Base-by-base conservation (phyloP, 2,888 invertebrate genomes). In the Diaphora mendica region DNA sequence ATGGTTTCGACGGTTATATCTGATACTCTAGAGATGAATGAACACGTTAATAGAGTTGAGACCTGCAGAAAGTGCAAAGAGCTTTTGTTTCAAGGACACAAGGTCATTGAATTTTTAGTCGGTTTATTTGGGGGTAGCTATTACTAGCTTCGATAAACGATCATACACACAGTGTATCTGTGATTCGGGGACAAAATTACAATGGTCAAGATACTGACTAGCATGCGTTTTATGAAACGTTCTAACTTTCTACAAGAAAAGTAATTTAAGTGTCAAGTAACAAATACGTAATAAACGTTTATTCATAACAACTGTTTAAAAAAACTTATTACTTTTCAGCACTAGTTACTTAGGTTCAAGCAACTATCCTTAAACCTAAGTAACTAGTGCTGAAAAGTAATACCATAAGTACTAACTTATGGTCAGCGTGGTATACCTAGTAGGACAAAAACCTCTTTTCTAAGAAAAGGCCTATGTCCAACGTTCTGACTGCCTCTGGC, bases 1-100 rank as follows among this genome's bases (percentile, higher is more conserved):
- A 87, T 88, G 87, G 55, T 92, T 93, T 91, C 91, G 91, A 89
- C 91, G 88, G 89, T 88, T 89, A 87, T 87, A 90, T 91, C 90
- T 86, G 91, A 93, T 92, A 91, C 87, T 88, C 82, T 80, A 79
- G 88, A 91, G 90, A 91, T 87, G 86, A 89, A 91, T 91, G 87
- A 82, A 85, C 76, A 75, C 79, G 78, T 79, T 76, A 77, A 75
- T 76, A 73, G 80, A 80, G 72, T 74, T 79, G 64, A 70, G 20
- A 73, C 44, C 17, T 70, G 59, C 30, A 70, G 73, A 70, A 33
- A 13, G 66, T 55, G 23, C 33, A 48, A n/a, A 62, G 62, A 44
- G 66, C 55, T 17, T 39, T 66, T n/a, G 17, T 26, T 69, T 69
- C 51, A 69, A 65, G n/a, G 39, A 39, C 39, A 17, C 30, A 7